Base-by-base conservation (phyloP, 2,113 vertebrate species). In the Festucalex cinctus region DNA sequence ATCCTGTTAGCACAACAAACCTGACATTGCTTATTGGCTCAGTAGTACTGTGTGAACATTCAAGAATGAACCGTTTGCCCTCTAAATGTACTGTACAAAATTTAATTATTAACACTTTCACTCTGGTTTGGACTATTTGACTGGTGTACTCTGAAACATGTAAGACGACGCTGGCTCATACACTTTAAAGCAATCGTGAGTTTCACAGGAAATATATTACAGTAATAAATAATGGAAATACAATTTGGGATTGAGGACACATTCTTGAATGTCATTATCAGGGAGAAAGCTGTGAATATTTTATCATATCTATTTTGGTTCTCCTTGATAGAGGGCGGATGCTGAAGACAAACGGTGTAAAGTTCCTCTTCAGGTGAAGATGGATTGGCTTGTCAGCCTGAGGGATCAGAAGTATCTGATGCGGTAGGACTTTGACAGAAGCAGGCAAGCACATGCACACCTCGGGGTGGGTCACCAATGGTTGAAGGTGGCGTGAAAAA, bases 1-100 rank as follows among this genome's bases (percentile, higher is more conserved):
- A 91, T 91, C 89, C 88, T 88, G 88, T 92, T 91, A 91, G 88
- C 86, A 81, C 86, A 85, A 85, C 86, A 88, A 88, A 86, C 79
- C 82, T 87, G 87, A 87, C 85, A 86, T 77, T 80, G 80, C 87
- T 84, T 87, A 85, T 85, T 86, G 83, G 88, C 83, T 88, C 77
- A 5, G 72, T 83, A 82, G 80, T 84, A 80, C 71, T 80, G 87
- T 86, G 83, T 85, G 80, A 88, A 90, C 88, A 90, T 84, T 86
- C 71, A 85, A 77, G 78, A 83, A 83, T 81, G 66, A 75, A 84
- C 74, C 69, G 79, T 88, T 87, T 90, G 84, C 88, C 85, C 87
- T 86, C 82, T 72, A 84, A 86, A 86, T 85, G 88, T 80, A 88
- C 83, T 83, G 79, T 79, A 83, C 36, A 58, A 68, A 82, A 89